Percentiles rank a stretch among this genome's conserved stretches.
These are phyloP conservation scores for Cebuella pygmaea DNA, from an alignment of 2,797 vertebrate species.

Conservation along the genomic window DNA sequence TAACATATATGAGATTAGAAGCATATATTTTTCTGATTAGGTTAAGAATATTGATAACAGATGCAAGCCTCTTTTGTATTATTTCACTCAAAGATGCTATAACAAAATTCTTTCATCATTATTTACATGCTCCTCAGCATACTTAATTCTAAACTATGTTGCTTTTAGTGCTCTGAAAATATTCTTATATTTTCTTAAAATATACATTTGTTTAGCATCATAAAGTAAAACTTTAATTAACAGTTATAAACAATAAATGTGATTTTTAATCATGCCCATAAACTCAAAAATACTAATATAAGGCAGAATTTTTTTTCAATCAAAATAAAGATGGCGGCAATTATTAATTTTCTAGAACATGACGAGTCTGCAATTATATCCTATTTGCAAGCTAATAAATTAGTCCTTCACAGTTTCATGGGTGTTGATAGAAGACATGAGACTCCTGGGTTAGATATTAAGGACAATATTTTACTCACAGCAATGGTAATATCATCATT, in stretches of 20 bases:
- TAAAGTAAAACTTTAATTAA: background rate
- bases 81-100: background rate
- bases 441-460: background rate
- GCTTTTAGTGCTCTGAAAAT: background rate
- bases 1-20: background rate
- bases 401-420: background rate
- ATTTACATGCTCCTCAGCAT: background rate
- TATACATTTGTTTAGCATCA: background rate
- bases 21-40: background rate
- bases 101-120: background rate
- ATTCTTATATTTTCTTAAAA: background rate
- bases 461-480: background rate
- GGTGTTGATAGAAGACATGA: background rate
- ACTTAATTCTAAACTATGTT: background rate
- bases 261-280: background rate
- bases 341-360: background rate
- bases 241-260: background rate
- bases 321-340: background rate
- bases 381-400: background rate
- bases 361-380: background rate
- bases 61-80: background rate
- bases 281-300: background rate
- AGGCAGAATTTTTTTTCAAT: background rate
- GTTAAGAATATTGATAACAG: background rate
- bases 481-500: background rate